Evolutionary conservation across 2,113 vertebrate species (phyloP).

Genomic region (Pollimyrus isidori): DNA sequence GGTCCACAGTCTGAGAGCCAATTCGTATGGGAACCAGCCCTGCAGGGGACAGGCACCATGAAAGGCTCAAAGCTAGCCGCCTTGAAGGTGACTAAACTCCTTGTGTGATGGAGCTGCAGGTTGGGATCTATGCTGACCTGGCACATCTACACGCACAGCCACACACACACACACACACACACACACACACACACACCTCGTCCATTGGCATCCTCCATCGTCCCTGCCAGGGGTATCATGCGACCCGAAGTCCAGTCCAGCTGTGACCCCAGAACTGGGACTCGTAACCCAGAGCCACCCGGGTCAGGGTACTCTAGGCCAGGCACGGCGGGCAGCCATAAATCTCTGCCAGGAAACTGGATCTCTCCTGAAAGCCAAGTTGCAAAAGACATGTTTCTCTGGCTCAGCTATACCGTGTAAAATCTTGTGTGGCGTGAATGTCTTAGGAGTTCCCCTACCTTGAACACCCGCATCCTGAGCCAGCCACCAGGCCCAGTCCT

Average conservation of each 20-base stretch:
- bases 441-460: slow-evolving; percentile 45
- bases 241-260: slow-evolving; percentile 53
- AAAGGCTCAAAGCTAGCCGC: slow-evolving; percentile 8
- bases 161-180: slow-evolving; percentile 40
- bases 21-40: slow-evolving; percentile 72
- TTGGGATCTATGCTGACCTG: not conserved
- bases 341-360: slow-evolving; percentile 56
- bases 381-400: not conserved
- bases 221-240: slow-evolving; percentile 64
- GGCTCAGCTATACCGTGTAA: not conserved
- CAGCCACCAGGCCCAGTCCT: slow-evolving; percentile 44
- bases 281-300: slow-evolving; percentile 66
- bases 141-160: not conserved
- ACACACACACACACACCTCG: slow-evolving; percentile 58
- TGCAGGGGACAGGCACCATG: slow-evolving; percentile 35
- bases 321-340: slow-evolving; percentile 64
- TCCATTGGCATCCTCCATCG: slow-evolving; percentile 74
- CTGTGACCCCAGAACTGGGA: slow-evolving; percentile 74
- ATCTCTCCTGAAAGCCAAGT: slow-evolving; percentile 58
- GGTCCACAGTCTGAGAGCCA: slow-evolving; percentile 66
- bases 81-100: not conserved
- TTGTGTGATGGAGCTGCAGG: not conserved
- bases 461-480: slow-evolving; percentile 56
- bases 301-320: slow-evolving; percentile 83
- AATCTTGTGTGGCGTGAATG: not conserved